These are phyloP conservation scores for Arvicanthis niloticus DNA, from an alignment of 2,113 vertebrate genomes.

Conservation along the genomic window DNA sequence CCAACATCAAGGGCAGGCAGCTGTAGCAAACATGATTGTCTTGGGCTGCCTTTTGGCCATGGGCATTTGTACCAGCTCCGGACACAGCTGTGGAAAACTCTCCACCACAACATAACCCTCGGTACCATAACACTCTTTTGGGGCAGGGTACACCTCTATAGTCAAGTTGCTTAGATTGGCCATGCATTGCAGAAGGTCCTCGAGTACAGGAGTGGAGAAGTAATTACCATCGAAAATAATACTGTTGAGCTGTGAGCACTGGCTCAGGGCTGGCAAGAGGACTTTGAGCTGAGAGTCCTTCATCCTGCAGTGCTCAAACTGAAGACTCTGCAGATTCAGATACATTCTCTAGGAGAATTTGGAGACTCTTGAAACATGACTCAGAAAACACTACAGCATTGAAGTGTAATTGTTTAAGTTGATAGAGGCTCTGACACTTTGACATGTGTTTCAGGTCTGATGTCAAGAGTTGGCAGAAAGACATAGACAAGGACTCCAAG, in stretches of 20 bases:
- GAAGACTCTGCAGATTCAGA: no score
- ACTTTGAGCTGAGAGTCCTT: no score
- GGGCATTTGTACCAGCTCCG: neutral
- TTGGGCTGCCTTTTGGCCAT: neutral
- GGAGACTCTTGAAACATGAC: accelerated
- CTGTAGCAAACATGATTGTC: neutral
- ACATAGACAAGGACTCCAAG: no score
- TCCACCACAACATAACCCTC: accelerated
- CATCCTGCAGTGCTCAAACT: no score
- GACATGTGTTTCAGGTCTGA: no score
- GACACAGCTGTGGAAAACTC: neutral
- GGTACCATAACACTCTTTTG: neutral
- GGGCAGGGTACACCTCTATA: neutral
- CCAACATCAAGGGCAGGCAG: neutral
- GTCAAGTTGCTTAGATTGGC: neutral
- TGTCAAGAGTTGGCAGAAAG: no score
- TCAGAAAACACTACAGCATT: neutral
- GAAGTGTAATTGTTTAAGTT: neutral
- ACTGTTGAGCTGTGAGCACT: neutral
- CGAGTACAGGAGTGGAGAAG: neutral
- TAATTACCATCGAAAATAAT: neutral
- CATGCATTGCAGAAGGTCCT: neutral
- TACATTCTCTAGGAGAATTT: no score
- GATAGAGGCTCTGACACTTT: neutral
- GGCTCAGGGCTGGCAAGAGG: neutral